These are phyloP conservation scores for Phalacrocorax aristotelis DNA, from an alignment of 2,113 vertebrate species.

Conservation along the genomic window DNA sequence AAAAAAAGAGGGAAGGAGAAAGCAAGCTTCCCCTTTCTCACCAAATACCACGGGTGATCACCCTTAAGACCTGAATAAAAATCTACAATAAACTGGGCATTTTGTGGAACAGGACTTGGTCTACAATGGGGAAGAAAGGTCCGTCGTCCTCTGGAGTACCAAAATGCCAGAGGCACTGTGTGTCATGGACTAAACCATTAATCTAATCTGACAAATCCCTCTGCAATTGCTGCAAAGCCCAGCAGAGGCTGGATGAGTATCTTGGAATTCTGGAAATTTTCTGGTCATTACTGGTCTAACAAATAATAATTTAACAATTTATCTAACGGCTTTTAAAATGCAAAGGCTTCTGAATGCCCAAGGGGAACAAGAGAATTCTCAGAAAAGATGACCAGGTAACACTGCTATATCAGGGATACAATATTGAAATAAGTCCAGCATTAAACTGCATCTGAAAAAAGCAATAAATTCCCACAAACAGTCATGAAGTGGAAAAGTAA, in stretches of 20 bases:
- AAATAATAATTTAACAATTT: not conserved
- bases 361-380: not conserved
- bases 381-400: not conserved
- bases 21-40: not conserved
- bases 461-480: not conserved
- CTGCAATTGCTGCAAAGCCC: not conserved
- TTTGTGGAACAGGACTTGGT: not conserved
- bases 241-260: not conserved
- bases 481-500: not conserved
- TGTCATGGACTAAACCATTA: not conserved
- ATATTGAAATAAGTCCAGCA: not conserved
- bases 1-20: not conserved
- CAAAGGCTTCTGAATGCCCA: not conserved
- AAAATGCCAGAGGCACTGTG: not conserved
- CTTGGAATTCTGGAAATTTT: not conserved
- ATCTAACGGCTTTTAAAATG: not conserved
- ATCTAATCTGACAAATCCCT: conserved; percentile 4
- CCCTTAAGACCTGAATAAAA: not conserved
- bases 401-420: not conserved
- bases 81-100: not conserved
- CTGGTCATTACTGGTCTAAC: not conserved
- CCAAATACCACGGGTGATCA: not conserved
- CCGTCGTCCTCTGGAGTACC: not conserved
- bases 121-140: not conserved
- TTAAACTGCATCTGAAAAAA: not conserved